A percentile compares a stretch with the other conserved stretches of the same genome.
Conservation (phyloP, 2,797 vertebrate genomes). For the Podarcis siculus region DNA sequence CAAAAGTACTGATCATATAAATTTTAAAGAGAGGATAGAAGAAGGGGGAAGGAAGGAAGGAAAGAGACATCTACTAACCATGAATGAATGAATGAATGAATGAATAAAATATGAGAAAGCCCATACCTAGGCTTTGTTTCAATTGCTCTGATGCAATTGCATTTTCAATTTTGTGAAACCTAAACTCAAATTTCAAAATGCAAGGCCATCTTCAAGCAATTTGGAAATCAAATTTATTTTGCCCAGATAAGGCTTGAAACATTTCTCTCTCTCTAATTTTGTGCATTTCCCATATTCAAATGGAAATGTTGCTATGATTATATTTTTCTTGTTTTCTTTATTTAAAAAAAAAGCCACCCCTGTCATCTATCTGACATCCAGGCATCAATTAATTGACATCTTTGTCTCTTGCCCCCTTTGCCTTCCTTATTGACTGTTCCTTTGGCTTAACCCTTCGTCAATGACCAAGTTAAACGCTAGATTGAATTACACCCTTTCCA, state of each 20-base stretch:
- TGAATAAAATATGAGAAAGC: neutral
- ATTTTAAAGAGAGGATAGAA: neutral
- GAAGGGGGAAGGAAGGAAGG: neutral
- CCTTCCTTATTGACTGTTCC: constrained; percentile 52
- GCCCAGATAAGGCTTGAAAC: no score
- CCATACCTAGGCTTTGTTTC: neutral
- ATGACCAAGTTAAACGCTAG: constrained; percentile 64
- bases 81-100: neutral
- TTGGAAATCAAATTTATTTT: no score
- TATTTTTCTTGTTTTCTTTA: neutral
- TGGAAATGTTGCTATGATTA: constrained; percentile 11
- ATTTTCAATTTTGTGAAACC: neutral
- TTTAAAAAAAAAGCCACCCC: constrained; percentile 34
- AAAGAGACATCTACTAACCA: neutral
- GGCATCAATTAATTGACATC: constrained; percentile 52
- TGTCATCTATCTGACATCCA: constrained; percentile 25
- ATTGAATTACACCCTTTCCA: constrained; percentile 72
- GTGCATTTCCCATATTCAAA: neutral
- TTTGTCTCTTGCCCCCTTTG: constrained; percentile 48
- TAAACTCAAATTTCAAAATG: neutral
- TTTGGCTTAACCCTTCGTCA: constrained; percentile 65
- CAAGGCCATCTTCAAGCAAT: no score
- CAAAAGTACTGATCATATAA: no score
- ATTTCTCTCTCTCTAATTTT: no score
- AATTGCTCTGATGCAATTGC: neutral